Base-by-base conservation (phyloP, 2,113 vertebrate genomes). In the Phrynosoma platyrhinos region DNA sequence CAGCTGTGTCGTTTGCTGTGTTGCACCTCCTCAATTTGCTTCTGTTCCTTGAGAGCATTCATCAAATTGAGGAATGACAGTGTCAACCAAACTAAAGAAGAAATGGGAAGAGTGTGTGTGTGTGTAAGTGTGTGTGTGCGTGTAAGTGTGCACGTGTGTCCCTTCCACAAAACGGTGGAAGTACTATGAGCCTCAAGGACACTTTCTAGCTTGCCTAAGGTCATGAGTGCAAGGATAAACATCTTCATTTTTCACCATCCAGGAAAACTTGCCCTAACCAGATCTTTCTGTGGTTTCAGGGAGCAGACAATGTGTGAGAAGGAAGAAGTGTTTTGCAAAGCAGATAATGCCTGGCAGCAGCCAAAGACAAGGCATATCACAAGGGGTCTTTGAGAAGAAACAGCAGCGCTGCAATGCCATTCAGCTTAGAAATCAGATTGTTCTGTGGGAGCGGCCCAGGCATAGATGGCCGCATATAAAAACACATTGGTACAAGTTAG, bases 51-150 rank as follows among this genome's bases (percentile, higher is more conserved):
- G 91, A 55, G 87, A 9, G 85, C 6, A n/a, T 88, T 94, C 92
- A 94, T 90, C 95, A 95, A 36, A 82, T 89, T 95, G 95, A 97
- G 93, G 91, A 93, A 95, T 93, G 92, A 93, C 89, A 88, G 91
- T 94, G 94, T 95, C 94, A 95, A 47, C 7, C 5, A 1, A 20
- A 89, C 5, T 84, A 81, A 83, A n/a, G 71, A 82, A 78, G 78
- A 66, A 72, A 83, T 79, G 9, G 21, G 40, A 76, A 40, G 36
- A 40, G 64, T n/a, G 40, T 47, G 27, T 2, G 52, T 3, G 18
- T 14, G 10, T n/a, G n/a, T n/a, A n/a, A n/a, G 52, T 3, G 18
- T 14, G 64, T n/a, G 40, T 47, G 27, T 2, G 52, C 1, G 18
- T 14, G 36, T 36, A 36, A 36, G 36, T 14, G 27, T 8, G 52